Base-by-base conservation (phyloP, 2,888 invertebrate genomes). In the Metopia argyrocephala region DNA sequence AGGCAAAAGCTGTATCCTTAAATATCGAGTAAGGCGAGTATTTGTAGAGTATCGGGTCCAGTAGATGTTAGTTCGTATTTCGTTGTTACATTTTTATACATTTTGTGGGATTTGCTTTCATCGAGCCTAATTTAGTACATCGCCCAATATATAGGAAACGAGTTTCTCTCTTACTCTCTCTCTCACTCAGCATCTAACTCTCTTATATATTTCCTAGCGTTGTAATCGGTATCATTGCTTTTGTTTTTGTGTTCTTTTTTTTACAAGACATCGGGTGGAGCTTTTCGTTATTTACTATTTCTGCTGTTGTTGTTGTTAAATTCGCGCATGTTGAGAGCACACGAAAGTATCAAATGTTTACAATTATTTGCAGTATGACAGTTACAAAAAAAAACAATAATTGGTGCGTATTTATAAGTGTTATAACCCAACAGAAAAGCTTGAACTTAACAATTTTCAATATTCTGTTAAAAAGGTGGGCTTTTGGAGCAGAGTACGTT, bases 1-100 rank as follows among this genome's bases (percentile, higher is more conserved):
- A 54, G 74, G 74, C 81, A 65, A 81, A 81, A 81, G 78, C 78
- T 81, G 78, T 81, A 74, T 78, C 74, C 73, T 75, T 56, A 31
- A 45, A 48, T 20, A 25, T 38, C 45, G 21, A 56, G 76, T 64
- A 64, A 59, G 46, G 52, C 59, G 52, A 62, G 52, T 38, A 46
- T 28, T 25, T n/a, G 38, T 52, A 48, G 46, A 65, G 69, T 74
- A 28, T 61, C 25, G 64, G 61, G 50, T 66, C 21, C 66, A 52
- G 74, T 78, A 76, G 69, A 56, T 23, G 21, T 21, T 31, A 15
- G 28, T 79, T 69, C 50, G 66, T 71, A 27, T 76, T 48, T 46
- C 7, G 12, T 56, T 38, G 46, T 56, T 12, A 48, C 2, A 52
- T 66, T 21, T 48, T 61, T 20, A 59, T 54, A 38, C 38, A 48